These are phyloP conservation scores for Drosophila nigritarsus DNA, from an alignment of 2,888 invertebrate genomes.

Conservation along the genomic window DNA sequence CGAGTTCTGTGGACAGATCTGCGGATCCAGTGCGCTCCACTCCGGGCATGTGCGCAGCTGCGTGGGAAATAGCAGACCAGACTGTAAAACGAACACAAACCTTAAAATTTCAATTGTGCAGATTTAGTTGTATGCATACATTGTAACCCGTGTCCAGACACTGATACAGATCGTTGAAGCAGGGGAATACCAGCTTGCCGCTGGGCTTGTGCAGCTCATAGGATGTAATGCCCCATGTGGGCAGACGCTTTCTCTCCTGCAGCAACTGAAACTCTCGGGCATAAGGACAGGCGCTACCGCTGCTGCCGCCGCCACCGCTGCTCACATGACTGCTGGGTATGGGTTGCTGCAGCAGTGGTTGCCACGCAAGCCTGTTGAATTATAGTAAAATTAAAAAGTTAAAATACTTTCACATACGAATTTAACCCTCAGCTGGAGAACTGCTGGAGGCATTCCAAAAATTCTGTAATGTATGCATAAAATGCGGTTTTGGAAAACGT, in stretches of 20 bases:
- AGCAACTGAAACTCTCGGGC: constrained; percentile 95
- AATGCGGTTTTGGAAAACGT: not conserved
- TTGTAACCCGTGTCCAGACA: constrained; percentile 91
- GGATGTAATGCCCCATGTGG: constrained; percentile 97
- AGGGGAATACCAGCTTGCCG: constrained; percentile 95
- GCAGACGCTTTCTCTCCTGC: constrained; percentile 95
- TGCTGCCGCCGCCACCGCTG: constrained; percentile 79
- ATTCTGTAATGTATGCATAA: not conserved
- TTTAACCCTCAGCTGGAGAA: not conserved
- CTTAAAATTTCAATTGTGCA: not conserved
- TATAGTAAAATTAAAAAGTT: not conserved
- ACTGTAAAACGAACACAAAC: constrained; percentile 52
- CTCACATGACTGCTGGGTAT: constrained; percentile 87
- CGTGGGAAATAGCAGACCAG: constrained; percentile 88
- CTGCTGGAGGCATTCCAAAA: not conserved
- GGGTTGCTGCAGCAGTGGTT: constrained; percentile 92
- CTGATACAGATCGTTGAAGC: constrained; percentile 94
- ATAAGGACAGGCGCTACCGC: constrained; percentile 86
- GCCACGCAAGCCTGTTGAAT: constrained; percentile 89
- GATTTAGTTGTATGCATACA: constrained; percentile 85
- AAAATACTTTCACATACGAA: not conserved
- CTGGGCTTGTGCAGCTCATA: constrained; percentile 94
- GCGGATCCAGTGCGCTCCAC: constrained; percentile 91
- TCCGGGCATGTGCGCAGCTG: constrained; percentile 88
- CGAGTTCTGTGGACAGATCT: constrained; percentile 87